Evolutionary conservation across 2,888 invertebrate genomes (phyloP), one percentile per base, ranked within the genome.

Genomic region (Caenorhabditis macrosperma): DNA sequence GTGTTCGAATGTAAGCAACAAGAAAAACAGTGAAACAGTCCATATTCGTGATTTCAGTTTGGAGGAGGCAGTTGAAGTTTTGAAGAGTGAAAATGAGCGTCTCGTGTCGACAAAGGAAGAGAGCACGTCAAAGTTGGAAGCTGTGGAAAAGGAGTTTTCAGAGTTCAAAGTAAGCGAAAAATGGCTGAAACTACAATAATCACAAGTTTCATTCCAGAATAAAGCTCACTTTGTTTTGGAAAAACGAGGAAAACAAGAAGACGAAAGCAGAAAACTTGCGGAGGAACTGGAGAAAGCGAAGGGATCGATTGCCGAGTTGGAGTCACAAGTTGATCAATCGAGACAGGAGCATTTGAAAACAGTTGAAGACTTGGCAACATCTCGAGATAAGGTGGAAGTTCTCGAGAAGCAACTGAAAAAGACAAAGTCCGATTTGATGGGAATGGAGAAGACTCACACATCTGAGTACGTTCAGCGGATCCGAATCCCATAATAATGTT

Each of bases 191-290:
- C n/a, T n/a, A n/a, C n/a, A n/a, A n/a, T n/a, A n/a, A n/a, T n/a
- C n/a, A n/a, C n/a, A n/a, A n/a, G n/a, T n/a, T n/a, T n/a, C n/a
- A n/a, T 60, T 76, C 22, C 46, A 76, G 72, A 79, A 69, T 22
- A 79, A 79, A 20, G 75, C 79, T 17, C 79, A 66, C 20, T 75
- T 75, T 35, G 75, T 79, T 7, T 24, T 79, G n/a, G 79, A 79
- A n/a, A 74, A 68, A 20, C 26, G 59, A 38, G 72, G 72, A 48
- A 71, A 69, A 48, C 63, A 68, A 22, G 68, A 64, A 17, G 75
- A 79, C 30, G 69, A 79, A 30, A 38, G 41, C 0, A 4, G 68
- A 52, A 46, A 74, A 54, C 5, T 50, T 1, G 15, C n/a, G 12
- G 74, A 68, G 10, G 59, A 74, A n/a, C 30, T 79, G 12, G 78